Conservation (phyloP, 1,140 invertebrate genomes). For the Hypsibius dujardini region DNA sequence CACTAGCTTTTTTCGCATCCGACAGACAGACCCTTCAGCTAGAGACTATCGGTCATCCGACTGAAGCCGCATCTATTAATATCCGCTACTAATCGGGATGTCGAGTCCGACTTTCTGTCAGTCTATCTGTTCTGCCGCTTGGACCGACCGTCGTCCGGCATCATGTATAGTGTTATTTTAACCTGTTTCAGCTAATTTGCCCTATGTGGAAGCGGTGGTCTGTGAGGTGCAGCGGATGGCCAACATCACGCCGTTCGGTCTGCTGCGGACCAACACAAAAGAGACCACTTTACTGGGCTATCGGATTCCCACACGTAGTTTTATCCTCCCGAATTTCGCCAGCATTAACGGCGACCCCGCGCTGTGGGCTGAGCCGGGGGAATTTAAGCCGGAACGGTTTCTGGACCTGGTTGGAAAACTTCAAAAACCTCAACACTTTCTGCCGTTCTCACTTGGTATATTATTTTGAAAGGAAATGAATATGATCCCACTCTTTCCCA, state of each 20-base stretch:
- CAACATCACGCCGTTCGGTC: conserved; percentile 25
- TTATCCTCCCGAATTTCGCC: conserved; percentile 32
- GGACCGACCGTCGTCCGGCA: no score
- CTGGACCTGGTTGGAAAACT: conserved; percentile 26
- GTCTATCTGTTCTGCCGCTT: no score
- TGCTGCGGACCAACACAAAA: conserved; percentile 24
- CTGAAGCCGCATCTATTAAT: no score
- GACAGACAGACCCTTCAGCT: no score
- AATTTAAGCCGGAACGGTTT: conserved; percentile 31
- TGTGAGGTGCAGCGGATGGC: conserved; percentile 25
- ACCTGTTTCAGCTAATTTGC: conserved; percentile 17
- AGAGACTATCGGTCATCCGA: no score
- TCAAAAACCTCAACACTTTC: conserved; percentile 25
- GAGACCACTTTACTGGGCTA: conserved; percentile 25
- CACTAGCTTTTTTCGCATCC: no score
- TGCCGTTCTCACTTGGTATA: conserved; percentile 28
- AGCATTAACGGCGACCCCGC: conserved; percentile 29
- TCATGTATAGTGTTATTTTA: no score
- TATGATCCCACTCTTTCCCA: no score
- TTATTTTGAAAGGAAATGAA: no score
- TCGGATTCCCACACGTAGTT: conserved; percentile 27
- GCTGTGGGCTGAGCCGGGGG: conserved; percentile 30
- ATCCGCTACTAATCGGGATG: no score
- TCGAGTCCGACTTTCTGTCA: no score
- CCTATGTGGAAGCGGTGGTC: conserved; percentile 24